phyloP scores from a whole-genome alignment of 1,140 invertebrate genomes.

The Helicoverpa zea region DNA sequence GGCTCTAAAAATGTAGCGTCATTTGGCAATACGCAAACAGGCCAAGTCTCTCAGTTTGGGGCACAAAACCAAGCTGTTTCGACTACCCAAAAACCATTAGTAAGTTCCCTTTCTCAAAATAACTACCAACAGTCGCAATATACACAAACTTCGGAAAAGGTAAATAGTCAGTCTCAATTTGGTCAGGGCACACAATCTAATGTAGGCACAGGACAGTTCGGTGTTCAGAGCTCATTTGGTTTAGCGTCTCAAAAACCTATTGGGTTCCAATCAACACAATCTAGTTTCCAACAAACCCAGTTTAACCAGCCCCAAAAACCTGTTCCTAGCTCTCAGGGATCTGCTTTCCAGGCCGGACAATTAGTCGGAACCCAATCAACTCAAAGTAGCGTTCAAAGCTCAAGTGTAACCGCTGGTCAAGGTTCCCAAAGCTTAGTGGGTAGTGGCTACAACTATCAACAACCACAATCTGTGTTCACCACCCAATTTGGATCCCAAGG shows the following conservation, averaged over 20 bases:
- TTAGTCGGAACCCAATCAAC: not conserved
- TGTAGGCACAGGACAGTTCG: not conserved
- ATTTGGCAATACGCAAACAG: conserved; percentile 21
- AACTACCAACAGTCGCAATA: not conserved
- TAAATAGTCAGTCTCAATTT: not conserved
- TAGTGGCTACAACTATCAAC: conserved; percentile 3
- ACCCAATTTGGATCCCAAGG: not conserved
- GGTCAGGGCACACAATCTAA: conserved; percentile 3
- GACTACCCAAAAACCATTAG: conserved; percentile 9
- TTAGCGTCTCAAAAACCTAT: conserved; percentile 29
- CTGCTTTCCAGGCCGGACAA: not conserved
- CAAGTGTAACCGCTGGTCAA: not conserved
- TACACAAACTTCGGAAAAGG: not conserved
- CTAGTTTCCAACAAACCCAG: conserved; percentile 12
- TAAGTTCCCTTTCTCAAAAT: conserved; percentile 13
- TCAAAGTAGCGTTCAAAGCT: not conserved
- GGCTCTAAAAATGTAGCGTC: not conserved
- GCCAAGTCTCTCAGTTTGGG: conserved; percentile 14
- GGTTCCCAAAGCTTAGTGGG: not conserved
- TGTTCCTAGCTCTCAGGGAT: not conserved
- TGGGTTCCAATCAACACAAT: conserved; percentile 22
- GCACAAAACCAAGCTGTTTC: not conserved
- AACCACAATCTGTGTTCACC: not conserved
- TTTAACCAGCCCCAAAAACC: conserved; percentile 37
- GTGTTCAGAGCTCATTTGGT: not conserved